Evolutionary conservation across 2,797 vertebrate genomes (phyloP).

Genomic region (Fistularia commersonii): DNA sequence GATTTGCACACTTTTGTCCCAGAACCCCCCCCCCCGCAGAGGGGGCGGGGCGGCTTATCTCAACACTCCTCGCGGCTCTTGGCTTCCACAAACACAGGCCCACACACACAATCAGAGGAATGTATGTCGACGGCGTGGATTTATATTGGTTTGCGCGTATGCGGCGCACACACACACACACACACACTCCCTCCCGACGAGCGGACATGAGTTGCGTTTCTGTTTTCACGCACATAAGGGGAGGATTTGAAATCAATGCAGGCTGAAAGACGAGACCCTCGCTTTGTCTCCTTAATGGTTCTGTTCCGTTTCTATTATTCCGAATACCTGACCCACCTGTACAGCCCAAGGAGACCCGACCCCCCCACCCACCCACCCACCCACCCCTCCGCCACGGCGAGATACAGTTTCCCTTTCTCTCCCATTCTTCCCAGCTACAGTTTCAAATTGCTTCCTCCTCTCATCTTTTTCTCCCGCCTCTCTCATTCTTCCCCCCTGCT

Average conservation of each 20-base stretch:
- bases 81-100: conserved; percentile 23
- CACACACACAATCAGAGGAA: conserved; percentile 14
- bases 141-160: not conserved
- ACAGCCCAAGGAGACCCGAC: conserved; percentile 45
- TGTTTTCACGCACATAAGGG: not conserved
- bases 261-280: conserved; percentile 42
- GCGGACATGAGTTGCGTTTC: not conserved
- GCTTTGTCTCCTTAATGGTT: conserved; percentile 65
- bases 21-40: conserved; percentile 41
- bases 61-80: conserved; percentile 19
- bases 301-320: conserved; percentile 60
- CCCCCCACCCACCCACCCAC: not conserved
- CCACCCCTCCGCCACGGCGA: too few relatives aligned
- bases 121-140: conserved; percentile 9
- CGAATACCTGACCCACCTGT: conserved; percentile 67
- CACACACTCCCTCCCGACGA: not conserved
- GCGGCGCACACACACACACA: not conserved
- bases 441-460: conserved; percentile 64
- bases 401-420: conserved; percentile 57
- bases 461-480: conserved; percentile 5
- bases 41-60: too few relatives aligned
- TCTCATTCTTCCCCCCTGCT: conserved; percentile 30
- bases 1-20: conserved; percentile 49
- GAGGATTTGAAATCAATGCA: conserved; percentile 37
- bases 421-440: conserved; percentile 51